Base-by-base conservation (phyloP, 1,140 invertebrate species). In the Trinorchestia longiramus region DNA sequence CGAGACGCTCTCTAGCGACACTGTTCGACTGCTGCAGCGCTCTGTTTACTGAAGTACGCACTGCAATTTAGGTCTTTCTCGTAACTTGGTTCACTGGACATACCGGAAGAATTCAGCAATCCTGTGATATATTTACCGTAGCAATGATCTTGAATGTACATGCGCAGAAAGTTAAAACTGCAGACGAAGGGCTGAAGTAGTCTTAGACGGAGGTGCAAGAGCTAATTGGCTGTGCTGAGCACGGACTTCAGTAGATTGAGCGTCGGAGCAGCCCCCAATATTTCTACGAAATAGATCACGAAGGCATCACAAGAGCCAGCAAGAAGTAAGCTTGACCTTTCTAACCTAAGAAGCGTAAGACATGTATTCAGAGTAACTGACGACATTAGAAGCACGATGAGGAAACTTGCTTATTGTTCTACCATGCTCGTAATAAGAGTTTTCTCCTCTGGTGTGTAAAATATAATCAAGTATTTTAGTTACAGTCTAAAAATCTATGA, bases 261-360 rank as follows among this genome's bases (percentile, higher is more conserved):
- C 62, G 62, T 77, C 62, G 28, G 62, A 77, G 28, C 62, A 77
- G 62, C 62, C 62, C 11, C 36, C 28, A 77, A 77, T 77, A 77
- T 77, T 77, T 3, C 43, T 94, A 94, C 40, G 36, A 94, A 45
- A 47, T 43, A 94, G 43, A 94, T 94, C 92, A 94, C 92, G 43
- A 47, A 94, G 92, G 92, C 92, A 94, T 94, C 92, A 94, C 92
- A 94, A 94, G 6, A 94, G 43, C 92, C 92, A 94, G 92, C 40
- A 94, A 43, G 19, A 45, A 94, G 47, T 45, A 43, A 11, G 36
- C 40, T 44, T 43, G 92, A 44, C 92, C 43, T 47, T 40, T 45
- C 92, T 94, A 94, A 45, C 92, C 92, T 94, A 94, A 47, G 62
- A 94, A 94, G 92, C 92, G 92, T 94, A 94, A 47, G 17, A 94